phyloP scores from a whole-genome alignment of 2,888 invertebrate genomes.

The Euplexia lucipara region DNA sequence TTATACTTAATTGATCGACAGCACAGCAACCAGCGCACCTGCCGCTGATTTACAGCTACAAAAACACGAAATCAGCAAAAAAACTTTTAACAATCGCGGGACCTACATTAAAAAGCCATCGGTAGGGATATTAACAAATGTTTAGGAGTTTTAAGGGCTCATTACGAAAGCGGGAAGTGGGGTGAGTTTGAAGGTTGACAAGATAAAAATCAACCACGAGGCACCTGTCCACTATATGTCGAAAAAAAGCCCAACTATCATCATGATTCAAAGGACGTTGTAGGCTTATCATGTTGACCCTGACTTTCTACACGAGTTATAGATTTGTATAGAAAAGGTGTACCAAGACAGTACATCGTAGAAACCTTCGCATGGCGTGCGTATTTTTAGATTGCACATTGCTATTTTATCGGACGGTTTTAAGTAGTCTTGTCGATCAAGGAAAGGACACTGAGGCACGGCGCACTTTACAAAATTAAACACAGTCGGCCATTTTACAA shows the following conservation, averaged over 20 bases:
- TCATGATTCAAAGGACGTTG: constrained; percentile 30
- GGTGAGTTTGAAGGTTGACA: constrained; percentile 54
- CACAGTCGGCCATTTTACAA: too few species aligned
- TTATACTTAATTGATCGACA: constrained; percentile 50
- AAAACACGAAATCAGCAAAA: constrained; percentile 67
- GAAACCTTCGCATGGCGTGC: constrained; percentile 5
- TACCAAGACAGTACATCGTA: constrained; percentile 8
- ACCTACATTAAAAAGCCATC: constrained; percentile 84
- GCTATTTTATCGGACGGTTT: constrained; percentile 31
- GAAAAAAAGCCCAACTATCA: constrained; percentile 39
- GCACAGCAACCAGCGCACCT: constrained; percentile 45
- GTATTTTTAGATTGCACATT: constrained; percentile 41
- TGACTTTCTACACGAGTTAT: constrained; percentile 20
- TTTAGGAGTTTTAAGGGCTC: constrained; percentile 80
- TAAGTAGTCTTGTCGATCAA: constrained; percentile 3
- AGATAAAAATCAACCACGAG: constrained; percentile 65
- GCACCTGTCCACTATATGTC: constrained; percentile 60
- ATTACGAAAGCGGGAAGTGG: constrained; percentile 72
- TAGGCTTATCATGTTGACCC: constrained; percentile 6
- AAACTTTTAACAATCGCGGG: constrained; percentile 60
- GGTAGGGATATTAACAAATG: constrained; percentile 82
- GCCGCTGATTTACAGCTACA: constrained; percentile 62
- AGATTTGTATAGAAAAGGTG: constrained; percentile 26
- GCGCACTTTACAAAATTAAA: constrained; percentile 2
- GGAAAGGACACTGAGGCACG: constrained; percentile 11